A percentile compares a stretch with the other conserved stretches of the same genome.
Conservation (phyloP, 1,140 invertebrate species). For the Zeugodacus cucurbitae region DNA sequence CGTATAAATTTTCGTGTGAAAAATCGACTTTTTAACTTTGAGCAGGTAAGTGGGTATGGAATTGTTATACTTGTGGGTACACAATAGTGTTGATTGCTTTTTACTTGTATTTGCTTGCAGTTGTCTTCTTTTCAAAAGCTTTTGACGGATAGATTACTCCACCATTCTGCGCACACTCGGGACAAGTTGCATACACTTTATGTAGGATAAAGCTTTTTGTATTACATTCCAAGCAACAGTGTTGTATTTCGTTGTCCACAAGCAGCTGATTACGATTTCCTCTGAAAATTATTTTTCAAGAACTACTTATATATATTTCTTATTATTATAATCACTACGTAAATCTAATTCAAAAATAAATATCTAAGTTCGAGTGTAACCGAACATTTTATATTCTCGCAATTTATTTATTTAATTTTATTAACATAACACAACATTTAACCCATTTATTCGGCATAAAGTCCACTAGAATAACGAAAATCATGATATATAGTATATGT, state of each 20-base stretch:
- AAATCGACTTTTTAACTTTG: conserved; percentile 36
- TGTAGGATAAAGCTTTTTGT: background rate
- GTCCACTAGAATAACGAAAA: too few species aligned
- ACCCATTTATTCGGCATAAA: too few species aligned
- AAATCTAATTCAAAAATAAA: too few species aligned
- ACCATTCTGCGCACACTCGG: background rate
- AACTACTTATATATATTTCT: background rate
- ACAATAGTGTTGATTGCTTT: conserved; percentile 31
- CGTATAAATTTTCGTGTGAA: conserved; percentile 26
- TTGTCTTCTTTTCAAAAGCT: conserved; percentile 31
- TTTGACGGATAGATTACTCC: background rate
- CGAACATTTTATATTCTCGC: too few species aligned
- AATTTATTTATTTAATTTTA: too few species aligned
- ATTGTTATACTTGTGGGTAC: conserved; percentile 33
- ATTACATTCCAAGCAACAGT: background rate
- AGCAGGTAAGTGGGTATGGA: conserved; percentile 27
- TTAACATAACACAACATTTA: too few species aligned
- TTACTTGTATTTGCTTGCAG: conserved; percentile 23
- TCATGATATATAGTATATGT: too few species aligned
- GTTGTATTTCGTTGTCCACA: background rate
- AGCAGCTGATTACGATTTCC: background rate
- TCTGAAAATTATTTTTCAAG: background rate
- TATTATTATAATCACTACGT: too few species aligned
- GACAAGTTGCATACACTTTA: background rate
- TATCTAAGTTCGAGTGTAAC: too few species aligned